Percentiles rank a stretch among this genome's conserved stretches.
These are phyloP conservation scores for Acronicta aceris DNA, from an alignment of 2,888 invertebrate genomes.

Conservation along the genomic window DNA sequence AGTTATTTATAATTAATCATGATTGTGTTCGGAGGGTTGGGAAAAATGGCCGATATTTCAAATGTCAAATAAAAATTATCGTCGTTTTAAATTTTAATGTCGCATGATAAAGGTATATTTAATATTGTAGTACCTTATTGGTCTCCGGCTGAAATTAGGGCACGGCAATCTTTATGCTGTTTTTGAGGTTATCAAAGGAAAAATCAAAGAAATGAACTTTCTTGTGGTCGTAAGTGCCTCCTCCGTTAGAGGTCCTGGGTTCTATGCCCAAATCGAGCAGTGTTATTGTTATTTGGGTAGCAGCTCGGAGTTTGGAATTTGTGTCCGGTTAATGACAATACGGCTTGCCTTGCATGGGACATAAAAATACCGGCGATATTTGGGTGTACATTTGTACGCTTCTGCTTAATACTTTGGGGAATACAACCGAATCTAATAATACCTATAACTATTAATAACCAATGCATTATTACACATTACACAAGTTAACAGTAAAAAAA, in stretches of 20 bases:
- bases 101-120: constrained; percentile 10
- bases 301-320: too few species aligned
- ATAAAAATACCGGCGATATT: too few species aligned
- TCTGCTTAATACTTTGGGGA: too few species aligned
- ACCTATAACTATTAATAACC: neutral
- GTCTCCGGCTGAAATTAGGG: neutral
- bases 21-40: constrained; percentile 11
- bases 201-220: neutral
- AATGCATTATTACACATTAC: neutral
- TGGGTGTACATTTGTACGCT: too few species aligned
- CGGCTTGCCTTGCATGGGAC: too few species aligned
- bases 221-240: too few species aligned
- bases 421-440: too few species aligned
- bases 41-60: constrained; percentile 17
- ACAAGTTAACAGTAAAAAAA: constrained; percentile 19
- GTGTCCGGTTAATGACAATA: too few species aligned
- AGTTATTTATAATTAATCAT: constrained; percentile 51
- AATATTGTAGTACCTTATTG: neutral
- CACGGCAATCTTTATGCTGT: neutral
- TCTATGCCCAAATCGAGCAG: too few species aligned
- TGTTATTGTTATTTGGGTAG: too few species aligned
- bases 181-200: neutral
- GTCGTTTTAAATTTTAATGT: constrained; percentile 11
- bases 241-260: too few species aligned
- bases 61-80: constrained; percentile 12